Percentiles rank a stretch among this genome's conserved stretches.
These are phyloP conservation scores for Lepidonotus clava DNA, from an alignment of 2,888 invertebrate species.

Conservation along the genomic window DNA sequence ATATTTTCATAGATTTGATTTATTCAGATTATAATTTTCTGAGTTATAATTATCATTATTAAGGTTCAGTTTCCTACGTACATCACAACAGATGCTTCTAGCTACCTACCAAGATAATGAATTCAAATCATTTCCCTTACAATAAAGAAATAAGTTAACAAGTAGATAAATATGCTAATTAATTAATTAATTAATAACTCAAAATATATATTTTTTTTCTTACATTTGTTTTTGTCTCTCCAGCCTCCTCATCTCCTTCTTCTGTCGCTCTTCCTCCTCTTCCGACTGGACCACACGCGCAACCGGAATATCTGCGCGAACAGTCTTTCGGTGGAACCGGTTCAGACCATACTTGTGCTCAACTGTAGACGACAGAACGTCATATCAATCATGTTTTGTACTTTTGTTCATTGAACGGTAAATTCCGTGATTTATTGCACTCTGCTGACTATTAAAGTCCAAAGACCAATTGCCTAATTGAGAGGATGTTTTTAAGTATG, in stretches of 20 bases:
- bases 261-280: constrained; percentile 86
- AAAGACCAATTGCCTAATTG: too few relatives aligned
- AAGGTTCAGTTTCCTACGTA: too few relatives aligned
- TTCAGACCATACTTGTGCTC: constrained; percentile 89
- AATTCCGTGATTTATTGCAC: too few relatives aligned
- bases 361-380: constrained; percentile 82
- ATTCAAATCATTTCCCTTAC: background rate
- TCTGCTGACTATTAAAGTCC: too few relatives aligned
- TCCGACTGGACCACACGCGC: constrained; percentile 88
- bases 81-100: too few relatives aligned
- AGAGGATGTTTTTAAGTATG: too few relatives aligned
- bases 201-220: constrained; percentile 33
- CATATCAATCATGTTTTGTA: background rate
- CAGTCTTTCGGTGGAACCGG: constrained; percentile 87
- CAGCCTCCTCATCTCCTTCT: constrained; percentile 81
- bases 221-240: constrained; percentile 66
- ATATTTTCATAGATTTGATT: too few relatives aligned
- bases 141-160: background rate
- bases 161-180: background rate
- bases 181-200: background rate
- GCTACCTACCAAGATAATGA: too few relatives aligned
- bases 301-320: constrained; percentile 89
- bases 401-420: background rate
- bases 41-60: background rate
- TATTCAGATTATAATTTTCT: too few relatives aligned